A percentile compares a stretch with the other conserved stretches of the same genome.
Conservation (phyloP, 2,113 vertebrate species). For the Pogonocichla stellata region DNA sequence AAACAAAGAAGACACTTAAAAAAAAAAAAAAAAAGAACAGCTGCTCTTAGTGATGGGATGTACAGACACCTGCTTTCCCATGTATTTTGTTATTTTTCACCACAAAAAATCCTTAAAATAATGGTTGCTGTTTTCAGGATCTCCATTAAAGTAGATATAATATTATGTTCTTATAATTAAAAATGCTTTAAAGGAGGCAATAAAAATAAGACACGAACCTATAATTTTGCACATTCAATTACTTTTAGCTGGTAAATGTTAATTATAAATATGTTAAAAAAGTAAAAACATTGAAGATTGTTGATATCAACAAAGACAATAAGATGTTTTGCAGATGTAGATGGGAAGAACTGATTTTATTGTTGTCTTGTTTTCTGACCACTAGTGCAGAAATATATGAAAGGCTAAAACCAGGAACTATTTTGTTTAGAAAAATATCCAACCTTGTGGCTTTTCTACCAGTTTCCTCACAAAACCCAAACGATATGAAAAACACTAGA, state of each 20-base stretch:
- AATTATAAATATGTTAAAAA: neutral
- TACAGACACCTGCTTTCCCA: neutral
- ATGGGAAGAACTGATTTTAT: neutral
- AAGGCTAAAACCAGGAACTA: neutral
- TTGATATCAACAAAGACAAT: neutral
- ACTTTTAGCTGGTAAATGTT: neutral
- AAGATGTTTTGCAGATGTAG: neutral
- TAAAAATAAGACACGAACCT: neutral
- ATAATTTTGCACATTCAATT: neutral
- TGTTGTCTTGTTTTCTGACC: neutral
- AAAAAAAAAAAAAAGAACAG: neutral
- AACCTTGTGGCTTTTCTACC: neutral
- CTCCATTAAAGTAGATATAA: neutral
- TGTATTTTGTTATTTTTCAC: neutral
- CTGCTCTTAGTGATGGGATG: neutral
- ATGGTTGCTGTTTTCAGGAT: neutral
- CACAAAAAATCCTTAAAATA: neutral
- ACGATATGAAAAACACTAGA: neutral
- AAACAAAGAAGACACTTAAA: neutral
- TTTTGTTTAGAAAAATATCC: neutral
- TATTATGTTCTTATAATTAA: neutral
- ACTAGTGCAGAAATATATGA: neutral
- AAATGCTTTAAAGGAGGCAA: neutral
- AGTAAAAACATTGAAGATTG: neutral
- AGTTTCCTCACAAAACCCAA: neutral